phyloP scores from a whole-genome alignment of 2,113 vertebrate species.

The rat (Rattus norvegicus) region DNA sequence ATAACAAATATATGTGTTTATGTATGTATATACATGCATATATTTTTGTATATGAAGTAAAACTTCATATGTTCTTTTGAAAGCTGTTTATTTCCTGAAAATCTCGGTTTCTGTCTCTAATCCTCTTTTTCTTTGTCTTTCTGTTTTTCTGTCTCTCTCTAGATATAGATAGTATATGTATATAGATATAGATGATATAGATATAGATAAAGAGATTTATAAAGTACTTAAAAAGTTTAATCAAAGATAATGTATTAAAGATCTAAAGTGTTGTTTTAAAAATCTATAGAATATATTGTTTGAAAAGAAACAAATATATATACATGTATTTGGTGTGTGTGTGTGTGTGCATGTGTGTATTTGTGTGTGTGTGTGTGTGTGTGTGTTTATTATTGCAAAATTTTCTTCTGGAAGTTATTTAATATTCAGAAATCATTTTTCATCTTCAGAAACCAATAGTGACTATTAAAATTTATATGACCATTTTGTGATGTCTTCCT shows the following conservation, averaged over 20 bases:
- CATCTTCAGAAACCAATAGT: slow-evolving; percentile 13
- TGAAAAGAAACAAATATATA: not conserved
- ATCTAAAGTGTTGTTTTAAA: not conserved
- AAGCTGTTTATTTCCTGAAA: too few relatives aligned
- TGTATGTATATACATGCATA: too few relatives aligned
- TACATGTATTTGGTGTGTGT: not conserved
- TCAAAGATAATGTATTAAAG: not conserved
- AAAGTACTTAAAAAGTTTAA: not conserved
- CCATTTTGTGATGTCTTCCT: slow-evolving; percentile 1
- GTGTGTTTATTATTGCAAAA: not conserved
- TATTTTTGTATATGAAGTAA: too few relatives aligned
- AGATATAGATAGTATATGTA: not conserved
- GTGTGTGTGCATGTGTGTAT: too few relatives aligned
- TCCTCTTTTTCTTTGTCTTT: too few relatives aligned
- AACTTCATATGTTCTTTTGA: too few relatives aligned
- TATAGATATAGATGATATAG: not conserved
- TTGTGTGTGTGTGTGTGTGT: too few relatives aligned
- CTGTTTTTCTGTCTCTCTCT: too few relatives aligned
- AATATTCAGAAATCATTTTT: slow-evolving; percentile 44
- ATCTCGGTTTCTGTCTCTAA: too few relatives aligned
- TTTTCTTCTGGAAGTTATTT: slow-evolving; percentile 25
- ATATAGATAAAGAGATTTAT: not conserved
- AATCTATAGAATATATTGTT: not conserved
- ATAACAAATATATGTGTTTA: too few relatives aligned
- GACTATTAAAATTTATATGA: not conserved